Percentiles rank a stretch among this genome's conserved stretches.
phyloP scores from a whole-genome alignment of 2,888 invertebrate species.

The Phyllotreta striolata region DNA sequence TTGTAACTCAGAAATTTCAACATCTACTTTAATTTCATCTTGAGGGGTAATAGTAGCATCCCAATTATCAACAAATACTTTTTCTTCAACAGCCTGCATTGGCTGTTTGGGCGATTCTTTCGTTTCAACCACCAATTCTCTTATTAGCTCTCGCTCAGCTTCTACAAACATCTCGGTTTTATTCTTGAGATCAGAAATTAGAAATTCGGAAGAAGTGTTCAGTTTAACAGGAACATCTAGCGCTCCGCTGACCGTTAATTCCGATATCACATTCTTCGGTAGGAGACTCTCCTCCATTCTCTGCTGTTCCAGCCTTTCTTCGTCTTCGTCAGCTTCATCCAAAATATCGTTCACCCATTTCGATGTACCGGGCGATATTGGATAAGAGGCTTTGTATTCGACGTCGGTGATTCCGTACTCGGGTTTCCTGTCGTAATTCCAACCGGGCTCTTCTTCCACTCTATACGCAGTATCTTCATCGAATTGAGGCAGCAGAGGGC shows the following conservation, averaged over 20 bases:
- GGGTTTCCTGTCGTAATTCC: constrained; percentile 46
- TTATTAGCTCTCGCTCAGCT: constrained; percentile 16
- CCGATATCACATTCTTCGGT: constrained; percentile 49
- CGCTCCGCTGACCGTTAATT: constrained; percentile 42
- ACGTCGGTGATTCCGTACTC: constrained; percentile 44
- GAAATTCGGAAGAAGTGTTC: constrained; percentile 14
- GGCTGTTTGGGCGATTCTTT: neutral
- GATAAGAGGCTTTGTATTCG: constrained; percentile 49
- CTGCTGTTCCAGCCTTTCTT: constrained; percentile 43
- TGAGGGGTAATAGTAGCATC: constrained; percentile 71
- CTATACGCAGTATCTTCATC: constrained; percentile 31
- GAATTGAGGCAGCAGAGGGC: constrained; percentile 33
- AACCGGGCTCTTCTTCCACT: constrained; percentile 33
- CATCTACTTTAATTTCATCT: constrained; percentile 70
- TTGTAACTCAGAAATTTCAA: constrained; percentile 55
- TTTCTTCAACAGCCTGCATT: neutral
- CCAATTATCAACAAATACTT: constrained; percentile 56
- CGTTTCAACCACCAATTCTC: constrained; percentile 2
- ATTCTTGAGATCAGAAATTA: constrained; percentile 3
- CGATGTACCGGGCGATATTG: constrained; percentile 53
- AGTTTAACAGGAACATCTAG: constrained; percentile 31
- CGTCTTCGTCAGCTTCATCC: constrained; percentile 46
- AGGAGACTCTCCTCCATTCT: constrained; percentile 47
- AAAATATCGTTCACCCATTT: constrained; percentile 56
- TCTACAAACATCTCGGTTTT: neutral